phyloP scores from a whole-genome alignment of 2,113 vertebrate genomes.

The Varanus komodoensis region DNA sequence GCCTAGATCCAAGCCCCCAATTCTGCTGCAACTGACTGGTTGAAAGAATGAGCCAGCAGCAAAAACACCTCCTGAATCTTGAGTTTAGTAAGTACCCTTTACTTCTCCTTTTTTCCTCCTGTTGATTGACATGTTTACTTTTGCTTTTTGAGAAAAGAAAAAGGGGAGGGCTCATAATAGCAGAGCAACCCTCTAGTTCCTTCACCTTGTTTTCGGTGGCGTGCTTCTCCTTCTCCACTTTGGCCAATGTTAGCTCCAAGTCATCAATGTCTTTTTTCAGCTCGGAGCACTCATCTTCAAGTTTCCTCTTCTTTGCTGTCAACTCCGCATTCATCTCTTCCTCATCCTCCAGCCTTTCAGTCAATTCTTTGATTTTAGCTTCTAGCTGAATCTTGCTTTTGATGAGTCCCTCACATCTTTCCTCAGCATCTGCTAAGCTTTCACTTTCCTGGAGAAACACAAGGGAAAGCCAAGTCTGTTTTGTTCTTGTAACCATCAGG shows the following conservation, averaged over 20 bases:
- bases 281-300: conserved; percentile 85
- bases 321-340: conserved; percentile 80
- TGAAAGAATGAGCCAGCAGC: not conserved
- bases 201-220: conserved; percentile 86
- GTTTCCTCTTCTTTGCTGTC: conserved; percentile 83
- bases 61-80: not conserved
- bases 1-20: not conserved
- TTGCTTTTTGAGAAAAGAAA: not conserved
- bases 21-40: not conserved
- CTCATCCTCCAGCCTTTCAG: conserved; percentile 86
- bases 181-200: too few relatives aligned
- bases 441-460: conserved; percentile 78
- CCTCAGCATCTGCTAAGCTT: conserved; percentile 79
- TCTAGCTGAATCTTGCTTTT: conserved; percentile 82
- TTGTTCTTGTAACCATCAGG: conserved; percentile 62
- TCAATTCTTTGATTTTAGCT: conserved; percentile 84
- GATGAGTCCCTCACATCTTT: conserved; percentile 80
- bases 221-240: conserved; percentile 89
- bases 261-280: conserved; percentile 89
- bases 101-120: too few relatives aligned
- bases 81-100: not conserved
- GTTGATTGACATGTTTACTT: not conserved
- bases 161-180: not conserved
- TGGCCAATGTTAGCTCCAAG: conserved; percentile 83
- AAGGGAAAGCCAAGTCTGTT: not conserved